Evolutionary conservation across 1,140 invertebrate species (phyloP).

Genomic region (Parasteatoda tepidariorum): DNA sequence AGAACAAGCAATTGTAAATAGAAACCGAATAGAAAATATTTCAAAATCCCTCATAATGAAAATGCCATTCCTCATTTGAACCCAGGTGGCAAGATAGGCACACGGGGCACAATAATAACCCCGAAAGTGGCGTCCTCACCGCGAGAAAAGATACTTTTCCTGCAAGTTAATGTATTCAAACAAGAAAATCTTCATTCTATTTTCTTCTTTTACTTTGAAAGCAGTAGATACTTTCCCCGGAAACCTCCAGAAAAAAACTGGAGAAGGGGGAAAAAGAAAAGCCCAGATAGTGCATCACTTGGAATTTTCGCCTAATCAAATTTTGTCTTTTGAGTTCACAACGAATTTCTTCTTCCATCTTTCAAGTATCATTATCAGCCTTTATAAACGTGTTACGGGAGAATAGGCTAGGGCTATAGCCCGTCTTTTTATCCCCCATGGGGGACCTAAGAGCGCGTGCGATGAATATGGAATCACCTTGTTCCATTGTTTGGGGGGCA

Average conservation of each 20-base stretch:
- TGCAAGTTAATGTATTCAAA: slow-evolving; percentile 54
- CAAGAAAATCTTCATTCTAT: slow-evolving; percentile 38
- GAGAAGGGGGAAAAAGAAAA: not conserved
- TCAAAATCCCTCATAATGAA: slow-evolving; percentile 39
- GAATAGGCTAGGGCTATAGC: not conserved
- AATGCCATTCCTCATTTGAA: slow-evolving; percentile 16
- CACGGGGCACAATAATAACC: not conserved
- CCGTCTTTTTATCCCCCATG: not conserved
- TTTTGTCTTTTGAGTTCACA: slow-evolving; percentile 44
- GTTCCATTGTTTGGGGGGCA: not conserved
- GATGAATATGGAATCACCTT: slow-evolving; percentile 41
- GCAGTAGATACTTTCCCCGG: not conserved
- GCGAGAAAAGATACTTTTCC: slow-evolving; percentile 25
- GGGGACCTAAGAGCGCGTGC: slow-evolving; percentile 7
- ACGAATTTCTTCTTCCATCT: slow-evolving; percentile 48
- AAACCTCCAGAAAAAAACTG: not conserved
- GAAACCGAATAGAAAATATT: too few species aligned
- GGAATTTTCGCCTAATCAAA: slow-evolving; percentile 54
- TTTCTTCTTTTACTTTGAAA: slow-evolving; percentile 8
- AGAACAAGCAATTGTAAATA: too few species aligned
- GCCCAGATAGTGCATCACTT: slow-evolving; percentile 11
- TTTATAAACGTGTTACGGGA: slow-evolving; percentile 51
- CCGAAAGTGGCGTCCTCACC: slow-evolving; percentile 7
- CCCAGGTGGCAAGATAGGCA: slow-evolving; percentile 41
- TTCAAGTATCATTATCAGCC: slow-evolving; percentile 57